A percentile compares a stretch with the other conserved stretches of the same genome.
Evolutionary conservation across 2,113 vertebrate species (phyloP).

Genomic region (Romanogobio albipinnatus): DNA sequence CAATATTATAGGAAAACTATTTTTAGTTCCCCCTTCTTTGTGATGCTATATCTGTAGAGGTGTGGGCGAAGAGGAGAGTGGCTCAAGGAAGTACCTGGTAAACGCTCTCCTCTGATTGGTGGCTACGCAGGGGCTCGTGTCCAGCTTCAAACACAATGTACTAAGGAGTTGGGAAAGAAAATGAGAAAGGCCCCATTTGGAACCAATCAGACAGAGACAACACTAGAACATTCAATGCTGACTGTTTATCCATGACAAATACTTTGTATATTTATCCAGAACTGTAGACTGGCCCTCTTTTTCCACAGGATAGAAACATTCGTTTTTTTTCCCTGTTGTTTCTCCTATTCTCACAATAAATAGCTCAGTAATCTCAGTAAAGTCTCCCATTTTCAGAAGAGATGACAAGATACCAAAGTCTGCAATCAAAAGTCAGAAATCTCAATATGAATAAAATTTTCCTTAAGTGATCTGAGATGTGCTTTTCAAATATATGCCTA

Average conservation of each 20-base stretch:
- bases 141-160: constrained; percentile 99
- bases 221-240: constrained; percentile 15
- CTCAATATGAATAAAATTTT: background rate
- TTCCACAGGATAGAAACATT: background rate
- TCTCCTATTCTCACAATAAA: background rate
- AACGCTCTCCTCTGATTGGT: constrained; percentile 98
- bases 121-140: constrained; percentile 96
- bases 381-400: background rate
- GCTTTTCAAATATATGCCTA: background rate
- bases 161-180: constrained; percentile 71
- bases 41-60: constrained; percentile 45
- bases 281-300: background rate
- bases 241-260: background rate
- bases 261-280: background rate
- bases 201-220: constrained; percentile 36
- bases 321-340: background rate
- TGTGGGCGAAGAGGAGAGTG: constrained; percentile 51
- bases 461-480: background rate
- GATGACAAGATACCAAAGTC: background rate
- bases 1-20: no score
- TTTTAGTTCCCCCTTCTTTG: background rate
- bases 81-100: constrained; percentile 92
- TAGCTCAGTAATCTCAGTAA: background rate
- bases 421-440: background rate
- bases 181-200: constrained; percentile 45